Base-by-base conservation (phyloP, 2,113 vertebrate genomes). In the Heliornis fulica region DNA sequence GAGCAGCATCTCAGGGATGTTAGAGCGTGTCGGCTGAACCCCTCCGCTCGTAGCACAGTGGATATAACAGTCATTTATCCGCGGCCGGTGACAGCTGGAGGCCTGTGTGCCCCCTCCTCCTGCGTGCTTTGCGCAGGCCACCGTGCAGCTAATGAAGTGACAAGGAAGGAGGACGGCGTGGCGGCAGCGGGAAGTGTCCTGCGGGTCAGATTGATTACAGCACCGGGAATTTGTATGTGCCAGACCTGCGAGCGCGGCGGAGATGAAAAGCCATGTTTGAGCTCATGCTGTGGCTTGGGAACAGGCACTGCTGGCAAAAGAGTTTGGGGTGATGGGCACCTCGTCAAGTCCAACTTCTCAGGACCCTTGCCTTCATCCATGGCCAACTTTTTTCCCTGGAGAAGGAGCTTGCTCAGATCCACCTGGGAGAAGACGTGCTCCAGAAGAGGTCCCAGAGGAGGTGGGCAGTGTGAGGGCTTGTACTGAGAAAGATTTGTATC, bases 81-180 rank as follows among this genome's bases (percentile, higher is more conserved):
- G 5, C 1, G 7, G 69, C 43, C 88, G 15, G 25, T 83, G 93
- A 70, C 87, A 93, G 81, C 54, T 0, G 0, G 54, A 50, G 56
- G 56, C 63, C 81, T 34, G 23, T 1, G 2, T 83, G 69, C 12
- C 56, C 72, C 43, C 54, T 69, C 9, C 79, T 72, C 60, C 53
- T 11, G 23, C 3, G 0, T 34, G 80, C 43, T 10, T 61, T 36
- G 34, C 8, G 18, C 59, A 85, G 90, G 94, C 92, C 70, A 38
- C 69, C 34, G 16, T 11, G 4, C 53, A 71, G 61, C 77, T 89
- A 54, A 91, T 93, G 81, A 79, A 87, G 57, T 76, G 94, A 76
- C 72, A 90, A 41, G 48, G 68, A 28, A 65, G 15, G 53, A 80
- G 69, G 77, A 50, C 7, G 17, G 68, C 0, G 1, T 83, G 77